phyloP scores from a whole-genome alignment of 2,797 vertebrate species.

The Xiphorhynchus erythropygius region DNA sequence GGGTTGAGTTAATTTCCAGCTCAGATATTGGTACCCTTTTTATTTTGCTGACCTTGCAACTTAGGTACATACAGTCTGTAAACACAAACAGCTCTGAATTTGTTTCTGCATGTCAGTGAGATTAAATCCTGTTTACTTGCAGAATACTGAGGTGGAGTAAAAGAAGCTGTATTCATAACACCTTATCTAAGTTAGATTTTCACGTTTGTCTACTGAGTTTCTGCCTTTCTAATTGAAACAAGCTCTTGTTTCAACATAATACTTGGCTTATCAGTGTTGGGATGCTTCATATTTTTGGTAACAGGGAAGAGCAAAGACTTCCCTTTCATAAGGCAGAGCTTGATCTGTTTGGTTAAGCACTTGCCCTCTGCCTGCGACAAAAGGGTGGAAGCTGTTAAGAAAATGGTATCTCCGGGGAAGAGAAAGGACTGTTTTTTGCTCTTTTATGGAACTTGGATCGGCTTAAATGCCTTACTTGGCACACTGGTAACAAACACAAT shows the following conservation, averaged over 20 bases:
- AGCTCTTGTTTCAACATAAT: neutral
- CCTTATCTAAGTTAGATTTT: neutral
- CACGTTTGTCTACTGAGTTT: neutral
- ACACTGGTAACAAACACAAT: accelerated
- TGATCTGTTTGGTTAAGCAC: neutral
- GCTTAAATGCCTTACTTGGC: neutral
- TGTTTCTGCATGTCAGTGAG: neutral
- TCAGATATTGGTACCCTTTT: neutral
- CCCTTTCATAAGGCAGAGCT: neutral
- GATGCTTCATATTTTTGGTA: neutral
- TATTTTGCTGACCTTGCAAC: neutral
- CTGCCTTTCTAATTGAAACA: neutral
- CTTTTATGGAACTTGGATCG: neutral
- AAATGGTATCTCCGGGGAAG: neutral
- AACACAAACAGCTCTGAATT: neutral
- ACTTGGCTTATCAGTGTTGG: neutral
- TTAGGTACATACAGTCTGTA: neutral
- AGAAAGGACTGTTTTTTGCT: neutral
- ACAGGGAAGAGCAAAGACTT: neutral
- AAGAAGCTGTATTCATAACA: neutral
- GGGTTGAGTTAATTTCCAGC: neutral
- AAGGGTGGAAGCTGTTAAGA: neutral
- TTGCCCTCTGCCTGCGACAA: neutral
- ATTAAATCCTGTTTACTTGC: neutral
- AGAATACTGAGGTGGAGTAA: neutral